Evolutionary conservation across 2,113 vertebrate genomes (phyloP).

Genomic region (Camelus dromedarius): DNA sequence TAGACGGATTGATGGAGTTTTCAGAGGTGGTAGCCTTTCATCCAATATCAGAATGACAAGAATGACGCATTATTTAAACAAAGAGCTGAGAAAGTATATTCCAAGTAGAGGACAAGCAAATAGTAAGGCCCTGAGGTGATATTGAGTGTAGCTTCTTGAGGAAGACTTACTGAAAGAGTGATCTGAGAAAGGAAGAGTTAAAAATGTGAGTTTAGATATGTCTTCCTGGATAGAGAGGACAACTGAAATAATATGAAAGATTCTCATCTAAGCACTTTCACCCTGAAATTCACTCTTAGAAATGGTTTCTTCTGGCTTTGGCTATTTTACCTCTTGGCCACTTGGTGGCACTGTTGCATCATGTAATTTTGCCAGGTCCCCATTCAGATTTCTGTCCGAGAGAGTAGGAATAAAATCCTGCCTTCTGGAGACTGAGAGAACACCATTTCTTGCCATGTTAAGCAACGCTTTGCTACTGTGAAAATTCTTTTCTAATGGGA

Average conservation of each 20-base stretch:
- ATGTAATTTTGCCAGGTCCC: background rate
- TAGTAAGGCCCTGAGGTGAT: no score
- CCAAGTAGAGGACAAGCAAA: background rate
- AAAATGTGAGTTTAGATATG: background rate
- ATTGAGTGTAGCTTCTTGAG: background rate
- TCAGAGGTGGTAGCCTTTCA: background rate
- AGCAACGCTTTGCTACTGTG: background rate
- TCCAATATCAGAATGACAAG: no score
- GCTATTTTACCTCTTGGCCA: background rate
- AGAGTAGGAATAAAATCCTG: background rate
- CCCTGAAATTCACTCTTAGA: background rate
- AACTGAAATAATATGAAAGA: background rate
- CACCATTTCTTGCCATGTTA: background rate
- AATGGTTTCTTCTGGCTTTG: background rate
- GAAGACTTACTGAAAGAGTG: background rate
- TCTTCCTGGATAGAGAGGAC: background rate
- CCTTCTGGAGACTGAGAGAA: background rate
- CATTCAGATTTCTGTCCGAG: background rate
- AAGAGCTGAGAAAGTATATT: background rate
- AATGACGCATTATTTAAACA: background rate
- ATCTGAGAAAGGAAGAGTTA: background rate
- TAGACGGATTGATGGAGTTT: background rate
- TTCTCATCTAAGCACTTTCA: background rate
- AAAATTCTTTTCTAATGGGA: background rate
- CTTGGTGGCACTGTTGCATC: conserved; percentile 38